Evolutionary conservation across 2,113 vertebrate genomes (phyloP), one percentile per base, ranked within the genome.

Genomic region (Cichladusa arquata): DNA sequence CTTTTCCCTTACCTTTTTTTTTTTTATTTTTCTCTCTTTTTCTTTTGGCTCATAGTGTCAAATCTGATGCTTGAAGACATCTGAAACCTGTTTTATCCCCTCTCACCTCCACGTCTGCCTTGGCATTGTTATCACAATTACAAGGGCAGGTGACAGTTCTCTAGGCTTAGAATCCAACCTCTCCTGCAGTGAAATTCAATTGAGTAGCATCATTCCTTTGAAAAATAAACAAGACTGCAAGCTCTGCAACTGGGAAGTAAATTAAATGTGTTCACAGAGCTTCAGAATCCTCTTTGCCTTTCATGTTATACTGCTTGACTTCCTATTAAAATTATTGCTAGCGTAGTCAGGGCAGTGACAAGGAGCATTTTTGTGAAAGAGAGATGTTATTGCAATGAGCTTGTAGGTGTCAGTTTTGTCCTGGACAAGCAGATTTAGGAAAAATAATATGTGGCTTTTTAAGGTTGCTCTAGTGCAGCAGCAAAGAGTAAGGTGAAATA

Each of bases 221-320:
- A 88, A 93, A 96, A 94, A 94, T 90, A 97, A 95, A 96, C 86
- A 94, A 90, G 90, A 83, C 85, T 90, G 93, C 82, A 86, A 93
- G 90, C 82, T 90, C 88, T 86, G 79, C 70, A 92, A 45, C 51
- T 93, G 85, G 42, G 82, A 90, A 93, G 86, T 77, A 92, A 96
- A 97, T 96, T 93, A 93, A 95, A 88, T 95, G 69, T 81, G 82
- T 84, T 94, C 92, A 88, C 65, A 74, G 93, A 79, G 88, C 82
- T 92, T 95, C 86, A 84, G 90, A 88, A 74, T 88, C 40, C 85
- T 78, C 82, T 92, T 88, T 88, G 67, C 67, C 66, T 96, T 96
- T 92, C 71, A 60, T 92, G 88, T 92, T 88, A 47, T 64, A 22
- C 76, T 81, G 69, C 90, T 70, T 94, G 86, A 48, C 71, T 91